A percentile compares a stretch with the other conserved stretches of the same genome.
Conservation (phyloP, 2,113 vertebrate genomes). For the Ammodytes dubius region DNA sequence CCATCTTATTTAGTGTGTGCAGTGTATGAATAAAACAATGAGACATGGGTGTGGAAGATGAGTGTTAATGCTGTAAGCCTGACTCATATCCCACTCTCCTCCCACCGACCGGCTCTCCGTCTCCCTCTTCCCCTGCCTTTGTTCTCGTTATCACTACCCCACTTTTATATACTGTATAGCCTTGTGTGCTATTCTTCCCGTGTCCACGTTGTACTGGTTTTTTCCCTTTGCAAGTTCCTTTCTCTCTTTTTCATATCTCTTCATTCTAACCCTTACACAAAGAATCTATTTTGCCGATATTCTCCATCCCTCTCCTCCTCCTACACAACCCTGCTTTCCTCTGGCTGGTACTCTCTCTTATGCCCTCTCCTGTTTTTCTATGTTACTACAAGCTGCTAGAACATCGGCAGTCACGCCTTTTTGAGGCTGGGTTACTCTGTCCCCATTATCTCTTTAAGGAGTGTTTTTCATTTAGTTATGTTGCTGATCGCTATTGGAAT, state of each 20-base stretch:
- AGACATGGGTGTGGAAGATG: constrained; percentile 67
- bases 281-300: constrained; percentile 42
- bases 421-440: not conserved
- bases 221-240: not conserved
- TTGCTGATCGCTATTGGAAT: not conserved
- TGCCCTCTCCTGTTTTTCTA: constrained; percentile 72
- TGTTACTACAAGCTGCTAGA: constrained; percentile 53
- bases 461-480: not conserved
- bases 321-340: constrained; percentile 54
- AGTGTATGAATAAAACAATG: constrained; percentile 63
- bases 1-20: constrained; percentile 46
- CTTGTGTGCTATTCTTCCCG: not conserved
- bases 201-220: not conserved
- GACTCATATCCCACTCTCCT: constrained; percentile 64
- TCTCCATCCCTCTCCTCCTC: constrained; percentile 45
- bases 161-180: constrained; percentile 28
- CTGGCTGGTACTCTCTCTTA: constrained; percentile 34
- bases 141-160: constrained; percentile 42
- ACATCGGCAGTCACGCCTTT: constrained; percentile 53
- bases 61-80: constrained; percentile 57
- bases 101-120: constrained; percentile 43
- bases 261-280: constrained; percentile 45
- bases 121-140: constrained; percentile 37
- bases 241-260: constrained; percentile 18
- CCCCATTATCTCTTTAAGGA: not conserved